Evolutionary conservation across 2,888 invertebrate genomes (phyloP).

Genomic region (Tetragnatha montana): DNA sequence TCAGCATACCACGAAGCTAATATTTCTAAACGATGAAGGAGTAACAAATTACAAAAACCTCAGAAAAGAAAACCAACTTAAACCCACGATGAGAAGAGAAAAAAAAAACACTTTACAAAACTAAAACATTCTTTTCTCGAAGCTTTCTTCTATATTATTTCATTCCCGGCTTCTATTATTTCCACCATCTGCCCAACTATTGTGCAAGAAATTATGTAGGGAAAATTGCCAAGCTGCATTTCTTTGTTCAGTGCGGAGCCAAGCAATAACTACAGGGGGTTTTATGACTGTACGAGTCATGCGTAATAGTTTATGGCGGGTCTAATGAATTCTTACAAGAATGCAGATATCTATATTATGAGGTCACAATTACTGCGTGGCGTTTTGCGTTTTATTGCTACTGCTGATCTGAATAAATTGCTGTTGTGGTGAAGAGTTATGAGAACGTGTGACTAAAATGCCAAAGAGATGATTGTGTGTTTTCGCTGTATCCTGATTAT

Average conservation of each 20-base stretch:
- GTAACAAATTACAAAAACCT: too few relatives aligned
- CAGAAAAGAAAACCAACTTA: too few relatives aligned
- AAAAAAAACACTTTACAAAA: neutral
- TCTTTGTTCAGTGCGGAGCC: neutral
- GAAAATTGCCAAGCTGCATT: neutral
- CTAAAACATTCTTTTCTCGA: neutral
- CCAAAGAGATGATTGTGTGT: too few relatives aligned
- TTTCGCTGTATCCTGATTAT: too few relatives aligned
- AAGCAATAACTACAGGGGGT: neutral
- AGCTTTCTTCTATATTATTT: neutral
- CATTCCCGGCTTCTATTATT: neutral
- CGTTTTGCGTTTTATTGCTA: neutral
- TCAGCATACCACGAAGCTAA: too few relatives aligned
- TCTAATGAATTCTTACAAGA: neutral
- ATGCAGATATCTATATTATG: neutral
- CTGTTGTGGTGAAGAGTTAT: neutral
- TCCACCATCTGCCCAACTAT: neutral
- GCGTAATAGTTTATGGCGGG: neutral
- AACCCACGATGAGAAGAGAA: too few relatives aligned
- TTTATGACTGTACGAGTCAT: neutral
- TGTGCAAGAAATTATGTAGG: neutral
- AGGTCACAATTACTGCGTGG: neutral
- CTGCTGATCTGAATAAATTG: neutral
- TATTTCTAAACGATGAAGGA: too few relatives aligned
- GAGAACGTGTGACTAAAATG: too few relatives aligned